A percentile compares a stretch with the other conserved stretches of the same genome.
These are phyloP conservation scores for Cerastoderma edule DNA, from an alignment of 2,888 invertebrate species.

Conservation along the genomic window DNA sequence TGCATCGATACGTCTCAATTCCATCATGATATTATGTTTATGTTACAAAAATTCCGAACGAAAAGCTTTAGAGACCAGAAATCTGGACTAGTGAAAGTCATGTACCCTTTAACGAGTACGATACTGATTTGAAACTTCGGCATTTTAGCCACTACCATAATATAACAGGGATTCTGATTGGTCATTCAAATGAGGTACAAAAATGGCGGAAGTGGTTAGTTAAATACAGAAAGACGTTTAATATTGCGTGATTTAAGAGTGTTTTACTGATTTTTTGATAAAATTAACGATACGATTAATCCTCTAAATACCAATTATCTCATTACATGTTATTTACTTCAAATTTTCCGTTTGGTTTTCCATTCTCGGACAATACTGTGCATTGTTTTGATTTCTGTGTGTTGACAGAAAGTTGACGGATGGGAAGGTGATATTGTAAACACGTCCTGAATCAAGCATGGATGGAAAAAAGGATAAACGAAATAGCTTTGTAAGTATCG, in stretches of 20 bases:
- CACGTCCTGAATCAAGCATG: conserved; percentile 22
- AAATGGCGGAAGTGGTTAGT: conserved; percentile 46
- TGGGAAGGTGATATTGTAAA: conserved; percentile 6
- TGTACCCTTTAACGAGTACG: not conserved
- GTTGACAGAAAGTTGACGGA: conserved; percentile 13
- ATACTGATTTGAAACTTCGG: not conserved
- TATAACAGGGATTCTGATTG: conserved; percentile 57
- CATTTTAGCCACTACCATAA: conserved; percentile 16
- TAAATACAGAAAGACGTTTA: no score
- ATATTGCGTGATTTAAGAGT: no score
- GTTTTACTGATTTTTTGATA: no score
- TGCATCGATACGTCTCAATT: no score
- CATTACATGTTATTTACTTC: no score
- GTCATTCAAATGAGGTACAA: conserved; percentile 40
- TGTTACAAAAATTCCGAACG: no score
- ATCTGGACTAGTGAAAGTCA: no score
- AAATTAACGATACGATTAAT: no score
- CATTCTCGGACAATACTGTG: no score
- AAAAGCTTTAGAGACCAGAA: no score
- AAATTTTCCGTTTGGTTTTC: no score
- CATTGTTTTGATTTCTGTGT: conserved; percentile 15
- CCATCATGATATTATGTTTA: no score
- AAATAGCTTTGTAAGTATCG: conserved; percentile 53
- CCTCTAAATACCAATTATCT: not conserved
- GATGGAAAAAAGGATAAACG: conserved; percentile 53